phyloP scores from a whole-genome alignment of 2,113 vertebrate genomes.

The Dryoscopus gambensis region DNA sequence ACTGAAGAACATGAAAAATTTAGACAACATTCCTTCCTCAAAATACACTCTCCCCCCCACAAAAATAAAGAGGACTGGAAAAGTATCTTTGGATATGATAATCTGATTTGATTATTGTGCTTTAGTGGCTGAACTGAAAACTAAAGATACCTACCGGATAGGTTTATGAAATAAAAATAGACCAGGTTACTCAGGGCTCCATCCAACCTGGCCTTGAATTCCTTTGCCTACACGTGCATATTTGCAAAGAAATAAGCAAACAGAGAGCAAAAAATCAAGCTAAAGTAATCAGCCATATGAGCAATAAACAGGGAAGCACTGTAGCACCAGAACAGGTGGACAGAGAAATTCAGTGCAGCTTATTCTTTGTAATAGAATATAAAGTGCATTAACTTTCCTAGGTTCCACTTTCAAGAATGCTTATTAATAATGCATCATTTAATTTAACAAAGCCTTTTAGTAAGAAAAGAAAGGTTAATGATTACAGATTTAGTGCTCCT shows the following conservation, averaged over 20 bases:
- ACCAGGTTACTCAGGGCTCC: background rate
- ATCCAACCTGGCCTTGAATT: background rate
- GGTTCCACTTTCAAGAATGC: background rate
- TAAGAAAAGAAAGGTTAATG: background rate
- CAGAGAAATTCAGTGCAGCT: background rate
- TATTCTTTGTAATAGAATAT: background rate
- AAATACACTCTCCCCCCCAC: background rate
- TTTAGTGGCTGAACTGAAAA: background rate
- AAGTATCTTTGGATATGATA: background rate
- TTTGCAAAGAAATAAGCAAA: background rate
- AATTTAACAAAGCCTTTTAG: background rate
- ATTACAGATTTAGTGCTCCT: background rate
- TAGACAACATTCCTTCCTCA: background rate
- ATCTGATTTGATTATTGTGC: background rate
- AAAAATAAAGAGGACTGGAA: background rate
- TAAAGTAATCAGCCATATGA: background rate
- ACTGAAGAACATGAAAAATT: background rate
- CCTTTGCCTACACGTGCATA: background rate
- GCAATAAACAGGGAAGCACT: background rate
- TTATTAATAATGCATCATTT: conserved; percentile 26
- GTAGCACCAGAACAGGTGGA: background rate
- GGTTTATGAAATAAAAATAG: background rate
- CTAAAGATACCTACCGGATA: background rate
- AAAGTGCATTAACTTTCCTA: background rate
- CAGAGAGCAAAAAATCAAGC: background rate